Conservation (phyloP, 2,113 vertebrate species). For the Poeciliopsis prolifica region DNA sequence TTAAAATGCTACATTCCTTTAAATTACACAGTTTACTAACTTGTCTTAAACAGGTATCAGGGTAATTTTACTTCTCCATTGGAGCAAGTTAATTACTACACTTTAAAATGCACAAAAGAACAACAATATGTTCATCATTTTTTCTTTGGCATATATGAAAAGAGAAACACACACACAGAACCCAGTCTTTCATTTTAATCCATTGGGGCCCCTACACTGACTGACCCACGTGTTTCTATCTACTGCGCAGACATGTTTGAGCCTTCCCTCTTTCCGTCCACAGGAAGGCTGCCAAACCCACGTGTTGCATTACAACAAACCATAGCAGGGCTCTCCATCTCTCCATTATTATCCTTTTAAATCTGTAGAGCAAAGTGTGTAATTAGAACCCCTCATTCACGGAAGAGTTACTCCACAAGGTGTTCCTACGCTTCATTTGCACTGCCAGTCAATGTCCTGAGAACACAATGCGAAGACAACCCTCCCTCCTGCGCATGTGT, state of each 20-base stretch:
- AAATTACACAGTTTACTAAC: too few species aligned
- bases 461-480: neutral
- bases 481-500: conserved; percentile 48
- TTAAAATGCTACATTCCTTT: too few species aligned
- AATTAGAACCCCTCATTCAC: neutral
- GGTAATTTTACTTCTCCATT: too few species aligned
- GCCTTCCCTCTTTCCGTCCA: conserved; percentile 49
- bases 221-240: conserved; percentile 65
- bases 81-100: too few species aligned
- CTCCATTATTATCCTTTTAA: neutral
- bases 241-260: conserved; percentile 66
- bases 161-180: too few species aligned
- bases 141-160: neutral
- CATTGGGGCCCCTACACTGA: neutral
- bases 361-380: neutral
- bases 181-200: neutral
- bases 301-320: conserved; percentile 71
- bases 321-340: neutral
- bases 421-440: neutral
- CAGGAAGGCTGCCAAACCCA: conserved; percentile 35
- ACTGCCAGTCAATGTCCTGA: too few species aligned
- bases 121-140: neutral
- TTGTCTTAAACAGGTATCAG: too few species aligned
- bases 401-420: too few species aligned
- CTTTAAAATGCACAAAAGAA: too few species aligned